Conservation (phyloP, 2,888 invertebrate species). For the Brenthis daphne region DNA sequence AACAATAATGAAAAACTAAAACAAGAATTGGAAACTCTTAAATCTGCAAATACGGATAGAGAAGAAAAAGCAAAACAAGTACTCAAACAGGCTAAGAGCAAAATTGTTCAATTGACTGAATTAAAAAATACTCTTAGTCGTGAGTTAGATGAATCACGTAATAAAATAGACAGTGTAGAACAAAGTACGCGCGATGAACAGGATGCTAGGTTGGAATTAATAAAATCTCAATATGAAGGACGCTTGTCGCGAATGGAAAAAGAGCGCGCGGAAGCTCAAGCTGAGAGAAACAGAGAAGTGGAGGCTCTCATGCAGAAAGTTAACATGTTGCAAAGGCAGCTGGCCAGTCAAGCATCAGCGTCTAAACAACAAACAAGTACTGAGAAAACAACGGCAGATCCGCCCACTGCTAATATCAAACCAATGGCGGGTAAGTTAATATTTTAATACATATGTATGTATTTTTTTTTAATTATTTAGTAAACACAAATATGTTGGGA, state of each 20-base stretch:
- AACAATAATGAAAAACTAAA: constrained; percentile 85
- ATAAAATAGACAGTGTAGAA: constrained; percentile 74
- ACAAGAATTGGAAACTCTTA: constrained; percentile 84
- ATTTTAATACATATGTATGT: too few species aligned
- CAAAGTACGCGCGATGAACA: constrained; percentile 81
- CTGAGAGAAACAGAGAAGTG: constrained; percentile 84
- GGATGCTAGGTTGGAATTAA: constrained; percentile 80
- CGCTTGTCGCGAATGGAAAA: constrained; percentile 87
- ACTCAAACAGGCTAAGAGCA: constrained; percentile 88
- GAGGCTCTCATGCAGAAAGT: constrained; percentile 88
- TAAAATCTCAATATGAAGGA: constrained; percentile 87
- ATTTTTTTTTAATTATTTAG: too few species aligned
- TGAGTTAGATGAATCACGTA: constrained; percentile 81
- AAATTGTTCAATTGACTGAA: constrained; percentile 88
- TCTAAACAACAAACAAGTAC: constrained; percentile 83
- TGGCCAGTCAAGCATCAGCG: constrained; percentile 86
- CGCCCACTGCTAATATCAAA: constrained; percentile 94
- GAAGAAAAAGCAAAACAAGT: constrained; percentile 86
- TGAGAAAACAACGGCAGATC: constrained; percentile 82
- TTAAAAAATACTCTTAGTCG: constrained; percentile 83
- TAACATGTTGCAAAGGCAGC: constrained; percentile 86
- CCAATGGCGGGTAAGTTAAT: constrained; percentile 90
- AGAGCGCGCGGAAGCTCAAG: constrained; percentile 85
- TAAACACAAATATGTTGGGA: too few species aligned
- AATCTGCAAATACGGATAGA: constrained; percentile 80